phyloP scores from a whole-genome alignment of 1,140 invertebrate species.

The Drosophila murphyi region DNA sequence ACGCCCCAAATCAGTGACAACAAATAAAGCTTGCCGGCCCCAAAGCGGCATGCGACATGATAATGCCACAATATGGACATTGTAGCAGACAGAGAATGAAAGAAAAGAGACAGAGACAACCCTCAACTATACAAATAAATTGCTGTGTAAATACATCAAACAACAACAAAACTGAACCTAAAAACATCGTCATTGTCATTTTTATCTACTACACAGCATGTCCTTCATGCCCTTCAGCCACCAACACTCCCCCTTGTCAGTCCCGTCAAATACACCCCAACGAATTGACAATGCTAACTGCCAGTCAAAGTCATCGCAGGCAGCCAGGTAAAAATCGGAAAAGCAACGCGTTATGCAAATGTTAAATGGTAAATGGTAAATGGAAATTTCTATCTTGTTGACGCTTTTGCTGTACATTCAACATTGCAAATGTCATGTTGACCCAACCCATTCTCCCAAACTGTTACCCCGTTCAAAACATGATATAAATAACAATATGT shows the following conservation, averaged over 20 bases:
- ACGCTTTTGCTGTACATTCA: constrained; percentile 36
- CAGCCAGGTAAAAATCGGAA: constrained; percentile 73
- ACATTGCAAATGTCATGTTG: constrained; percentile 22
- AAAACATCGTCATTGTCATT: constrained; percentile 63
- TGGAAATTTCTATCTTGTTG: constrained; percentile 68
- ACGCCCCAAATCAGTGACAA: constrained; percentile 44
- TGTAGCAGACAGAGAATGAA: background rate
- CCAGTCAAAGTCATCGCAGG: constrained; percentile 55
- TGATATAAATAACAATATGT: constrained; percentile 3
- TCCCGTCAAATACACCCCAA: background rate
- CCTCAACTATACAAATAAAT: constrained; percentile 65
- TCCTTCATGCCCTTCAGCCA: background rate
- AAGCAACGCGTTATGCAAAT: constrained; percentile 73
- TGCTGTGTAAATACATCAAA: constrained; percentile 64
- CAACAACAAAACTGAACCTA: constrained; percentile 34
- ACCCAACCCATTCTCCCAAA: constrained; percentile 7
- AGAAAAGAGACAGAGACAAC: constrained; percentile 5
- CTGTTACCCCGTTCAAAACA: background rate
- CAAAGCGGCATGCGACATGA: constrained; percentile 40
- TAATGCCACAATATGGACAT: constrained; percentile 50
- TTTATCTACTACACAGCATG: constrained; percentile 64
- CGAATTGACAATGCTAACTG: constrained; percentile 58
- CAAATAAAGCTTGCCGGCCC: constrained; percentile 11
- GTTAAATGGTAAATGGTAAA: constrained; percentile 56
- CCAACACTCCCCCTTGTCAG: background rate